Base-by-base conservation (phyloP, 2,888 invertebrate genomes). In the Gortyna flavago region DNA sequence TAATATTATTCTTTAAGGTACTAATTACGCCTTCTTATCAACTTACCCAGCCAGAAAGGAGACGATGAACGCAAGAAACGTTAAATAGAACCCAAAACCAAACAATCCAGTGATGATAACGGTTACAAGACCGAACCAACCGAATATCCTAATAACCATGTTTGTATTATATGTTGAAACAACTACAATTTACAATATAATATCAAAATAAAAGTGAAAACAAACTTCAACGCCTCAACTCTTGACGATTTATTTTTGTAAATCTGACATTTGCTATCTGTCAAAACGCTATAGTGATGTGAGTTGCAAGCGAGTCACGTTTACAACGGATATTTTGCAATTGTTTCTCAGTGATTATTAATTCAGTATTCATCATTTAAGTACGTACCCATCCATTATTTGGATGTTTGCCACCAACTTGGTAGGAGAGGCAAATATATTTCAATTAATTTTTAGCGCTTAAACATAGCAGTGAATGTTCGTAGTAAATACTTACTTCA, bases 11-110 rank as follows among this genome's bases (percentile, higher is more conserved):
- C 6, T 78, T 75, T 35, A 65, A 77, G 9, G 51, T 59, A 65
- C n/a, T 78, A 66, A 74, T 79, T 74, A 86, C 77, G 72, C 72
- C 72, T 76, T 73, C 85, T 75, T 79, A 86, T 79, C 80, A 79
- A 93, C 96, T 95, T 91, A 96, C 96, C 96, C 96, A 87, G 94
- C 83, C 64, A 95, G 75, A 92, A 96, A 96, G n/a, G 96, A 95
- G 84, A 94, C 88, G 59, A 95, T 86, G 91, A 96, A 93, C 70
- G 93, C 92, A 84, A 96, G 87, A 87, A 96, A 88, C 79, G 94
- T 93, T 80, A 96, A 85, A 89, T 96, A 96, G 84, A 94, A 90
- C 75, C 95, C 93, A 83, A 96, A 92, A 72, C 96, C 96, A 87
- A 95, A 92, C 85, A 96, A 91, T 74, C 96, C 95, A 83, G 95